Evolutionary conservation across 2,888 invertebrate genomes (phyloP).

Genomic region (Morpho deidamia): DNA sequence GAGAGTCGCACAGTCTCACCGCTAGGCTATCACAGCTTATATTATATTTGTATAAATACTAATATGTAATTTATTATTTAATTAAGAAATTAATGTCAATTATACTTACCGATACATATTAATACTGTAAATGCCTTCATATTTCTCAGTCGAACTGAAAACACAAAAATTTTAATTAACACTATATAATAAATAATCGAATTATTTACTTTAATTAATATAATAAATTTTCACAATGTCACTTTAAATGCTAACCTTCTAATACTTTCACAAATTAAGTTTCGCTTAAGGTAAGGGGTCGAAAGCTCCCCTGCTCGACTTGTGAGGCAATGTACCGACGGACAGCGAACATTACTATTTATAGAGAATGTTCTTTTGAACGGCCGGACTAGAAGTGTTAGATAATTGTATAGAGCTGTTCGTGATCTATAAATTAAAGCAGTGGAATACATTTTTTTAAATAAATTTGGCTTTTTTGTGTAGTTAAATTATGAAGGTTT

Average conservation of each 20-base stretch:
- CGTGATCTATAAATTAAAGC: constrained; percentile 10
- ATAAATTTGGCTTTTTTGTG: no score
- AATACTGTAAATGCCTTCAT: constrained; percentile 59
- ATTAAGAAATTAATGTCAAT: not conserved
- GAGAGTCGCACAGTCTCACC: no score
- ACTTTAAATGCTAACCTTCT: constrained; percentile 47
- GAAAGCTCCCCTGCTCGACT: constrained; percentile 50
- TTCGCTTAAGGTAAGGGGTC: constrained; percentile 42
- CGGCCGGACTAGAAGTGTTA: constrained; percentile 24
- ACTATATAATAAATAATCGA: constrained; percentile 27
- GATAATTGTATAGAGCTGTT: constrained; percentile 47
- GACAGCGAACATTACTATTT: constrained; percentile 52
- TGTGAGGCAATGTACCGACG: constrained; percentile 60
- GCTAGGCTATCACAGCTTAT: no score
- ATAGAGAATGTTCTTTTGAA: constrained; percentile 49
- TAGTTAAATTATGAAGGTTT: no score
- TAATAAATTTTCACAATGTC: constrained; percentile 12
- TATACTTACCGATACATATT: constrained; percentile 56
- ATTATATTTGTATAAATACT: no score
- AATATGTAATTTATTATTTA: not conserved
- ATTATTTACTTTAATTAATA: constrained; percentile 6
- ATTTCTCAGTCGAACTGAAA: constrained; percentile 67
- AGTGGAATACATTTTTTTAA: no score
- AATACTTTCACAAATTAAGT: constrained; percentile 53
- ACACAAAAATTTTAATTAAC: constrained; percentile 35